phyloP scores from a whole-genome alignment of 2,888 invertebrate genomes.

The Stenodema calcarata region DNA sequence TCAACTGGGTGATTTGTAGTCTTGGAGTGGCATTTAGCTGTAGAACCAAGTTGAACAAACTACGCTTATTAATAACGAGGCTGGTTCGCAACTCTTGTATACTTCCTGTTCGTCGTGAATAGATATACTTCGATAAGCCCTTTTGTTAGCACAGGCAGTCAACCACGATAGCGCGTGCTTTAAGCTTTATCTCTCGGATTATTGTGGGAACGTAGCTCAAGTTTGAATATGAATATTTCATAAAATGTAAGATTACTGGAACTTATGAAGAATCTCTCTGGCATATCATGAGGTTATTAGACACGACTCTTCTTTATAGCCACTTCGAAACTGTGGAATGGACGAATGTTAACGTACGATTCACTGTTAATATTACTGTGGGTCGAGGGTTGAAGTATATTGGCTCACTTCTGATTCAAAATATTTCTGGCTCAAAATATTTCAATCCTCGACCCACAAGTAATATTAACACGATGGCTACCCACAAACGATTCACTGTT shows the following conservation, averaged over 20 bases:
- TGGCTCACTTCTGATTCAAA: no score
- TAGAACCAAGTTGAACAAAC: background rate
- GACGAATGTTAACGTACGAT: no score
- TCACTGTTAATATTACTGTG: no score
- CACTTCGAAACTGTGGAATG: no score
- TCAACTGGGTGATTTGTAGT: background rate
- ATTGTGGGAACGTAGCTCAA: background rate
- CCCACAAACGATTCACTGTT: no score
- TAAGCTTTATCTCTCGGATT: background rate
- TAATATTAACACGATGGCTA: no score
- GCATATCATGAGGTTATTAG: no score
- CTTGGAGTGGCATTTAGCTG: background rate
- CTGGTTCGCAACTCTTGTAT: background rate
- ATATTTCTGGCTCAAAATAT: no score
- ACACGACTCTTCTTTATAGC: no score
- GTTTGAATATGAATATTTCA: background rate
- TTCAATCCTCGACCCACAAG: no score
- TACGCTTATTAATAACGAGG: background rate
- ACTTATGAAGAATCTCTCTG: no score
- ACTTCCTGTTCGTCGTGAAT: background rate
- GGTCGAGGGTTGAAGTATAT: no score
- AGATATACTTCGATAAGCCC: background rate
- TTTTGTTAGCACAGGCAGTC: background rate
- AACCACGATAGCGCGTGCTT: background rate
- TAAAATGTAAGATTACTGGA: background rate